A percentile compares a stretch with the other conserved stretches of the same genome.
Conservation (phyloP, 2,797 vertebrate genomes). For the Otolemur crassicaudatus region DNA sequence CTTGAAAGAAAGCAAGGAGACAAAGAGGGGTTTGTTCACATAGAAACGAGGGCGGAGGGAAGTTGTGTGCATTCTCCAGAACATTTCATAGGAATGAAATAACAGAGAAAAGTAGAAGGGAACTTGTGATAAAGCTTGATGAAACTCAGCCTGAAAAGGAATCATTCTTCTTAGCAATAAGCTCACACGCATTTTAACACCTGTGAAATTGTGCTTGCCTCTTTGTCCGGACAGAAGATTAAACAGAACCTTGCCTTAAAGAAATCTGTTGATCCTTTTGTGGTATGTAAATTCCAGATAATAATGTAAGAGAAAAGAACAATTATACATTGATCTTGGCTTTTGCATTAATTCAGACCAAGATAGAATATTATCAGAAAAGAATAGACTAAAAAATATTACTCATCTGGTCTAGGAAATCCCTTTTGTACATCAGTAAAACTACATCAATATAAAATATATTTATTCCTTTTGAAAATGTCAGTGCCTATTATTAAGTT, state of each 20-base stretch:
- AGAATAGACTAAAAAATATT: background rate
- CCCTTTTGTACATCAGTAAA: background rate
- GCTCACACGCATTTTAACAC: background rate
- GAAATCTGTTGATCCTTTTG: background rate
- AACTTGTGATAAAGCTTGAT: background rate
- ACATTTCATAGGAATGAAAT: background rate
- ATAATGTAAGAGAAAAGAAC: background rate
- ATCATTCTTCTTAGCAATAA: background rate
- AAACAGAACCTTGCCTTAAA: background rate
- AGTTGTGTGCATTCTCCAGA: background rate
- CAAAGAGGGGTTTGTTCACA: background rate
- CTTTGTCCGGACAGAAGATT: background rate
- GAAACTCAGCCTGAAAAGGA: background rate
- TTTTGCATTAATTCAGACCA: background rate
- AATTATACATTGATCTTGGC: background rate
- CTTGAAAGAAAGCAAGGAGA: background rate
- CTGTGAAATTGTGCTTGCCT: background rate
- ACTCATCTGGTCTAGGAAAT: background rate
- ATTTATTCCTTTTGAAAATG: conserved; percentile 13
- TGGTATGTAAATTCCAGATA: background rate
- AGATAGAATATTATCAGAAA: background rate
- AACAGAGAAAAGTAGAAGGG: background rate
- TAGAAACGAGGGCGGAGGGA: background rate
- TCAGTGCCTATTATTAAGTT: background rate
- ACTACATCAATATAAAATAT: background rate